phyloP scores from a whole-genome alignment of 2,113 vertebrate species.

The Gyps fulvus region DNA sequence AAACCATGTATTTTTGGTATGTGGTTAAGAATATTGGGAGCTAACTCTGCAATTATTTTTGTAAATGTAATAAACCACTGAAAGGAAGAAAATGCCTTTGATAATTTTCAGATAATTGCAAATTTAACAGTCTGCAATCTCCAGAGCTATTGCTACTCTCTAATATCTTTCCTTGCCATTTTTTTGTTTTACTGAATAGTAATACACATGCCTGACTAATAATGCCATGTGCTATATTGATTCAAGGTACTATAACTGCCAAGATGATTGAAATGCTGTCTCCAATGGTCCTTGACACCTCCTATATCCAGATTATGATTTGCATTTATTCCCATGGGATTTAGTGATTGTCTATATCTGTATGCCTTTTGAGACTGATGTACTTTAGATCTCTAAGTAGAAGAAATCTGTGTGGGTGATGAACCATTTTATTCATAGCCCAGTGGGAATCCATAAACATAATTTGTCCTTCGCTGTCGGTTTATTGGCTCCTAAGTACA shows the following conservation, averaged over 20 bases:
- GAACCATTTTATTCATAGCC: conserved; percentile 40
- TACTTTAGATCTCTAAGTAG: conserved; percentile 17
- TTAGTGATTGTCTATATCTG: not conserved
- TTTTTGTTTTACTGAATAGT: not conserved
- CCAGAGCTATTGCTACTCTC: not conserved
- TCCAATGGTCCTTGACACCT: not conserved
- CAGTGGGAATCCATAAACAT: conserved; percentile 19
- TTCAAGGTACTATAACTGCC: not conserved
- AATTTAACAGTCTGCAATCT: not conserved
- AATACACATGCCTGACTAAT: not conserved
- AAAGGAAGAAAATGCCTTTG: not conserved
- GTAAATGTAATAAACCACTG: not conserved
- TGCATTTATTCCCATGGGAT: conserved; percentile 5
- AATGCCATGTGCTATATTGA: not conserved
- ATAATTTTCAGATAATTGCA: not conserved
- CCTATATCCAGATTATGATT: not conserved
- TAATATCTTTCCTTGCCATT: not conserved
- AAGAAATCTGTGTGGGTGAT: conserved; percentile 19
- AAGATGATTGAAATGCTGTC: not conserved
- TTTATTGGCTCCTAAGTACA: not conserved
- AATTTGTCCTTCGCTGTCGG: conserved; percentile 18
- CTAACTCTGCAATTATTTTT: not conserved
- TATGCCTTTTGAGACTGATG: not conserved
- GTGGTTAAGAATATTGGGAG: not conserved
- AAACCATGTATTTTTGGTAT: not conserved